Evolutionary conservation across 2,888 invertebrate species (phyloP), one percentile per base, ranked within the genome.

Genomic region (Drosophila picticornis): DNA sequence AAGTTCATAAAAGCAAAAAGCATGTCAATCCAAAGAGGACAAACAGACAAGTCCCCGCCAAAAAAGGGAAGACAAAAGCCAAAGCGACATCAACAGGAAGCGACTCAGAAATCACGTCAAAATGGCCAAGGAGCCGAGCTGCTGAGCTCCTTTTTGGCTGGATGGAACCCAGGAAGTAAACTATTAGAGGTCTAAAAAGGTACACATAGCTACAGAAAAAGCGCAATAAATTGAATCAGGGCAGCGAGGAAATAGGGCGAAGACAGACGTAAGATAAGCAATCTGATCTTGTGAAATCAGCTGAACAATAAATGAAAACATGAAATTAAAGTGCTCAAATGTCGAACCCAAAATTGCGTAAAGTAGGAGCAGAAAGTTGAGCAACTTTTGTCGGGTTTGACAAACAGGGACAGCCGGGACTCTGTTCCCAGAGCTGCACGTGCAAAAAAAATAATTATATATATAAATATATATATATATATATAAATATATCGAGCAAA

Each of bases 221-320:
- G 87, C 87, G 85, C 84, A 84, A 87, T 84, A 83, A 85, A 85
- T 83, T 86, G 83, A 87, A 88, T 82, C 77, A 77, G 69, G 29
- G 22, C 68, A 53, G 60, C 22, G 70, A 10, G 62, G 29, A 27
- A 71, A 38, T 52, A 40, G 65, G 61, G 62, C n/a, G 25, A 38
- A 55, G 53, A 57, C 34, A 67, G 43, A 46, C 5, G 66, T 19
- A 60, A 84, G 88, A 91, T 89, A 88, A 84, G 91, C 88, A 91
- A 91, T 90, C 91, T 91, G 91, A 91, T 91, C 90, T 90, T 80
- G 62, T 79, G 85, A 91, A 91, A 91, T 91, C 90, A 91, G 83
- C 76, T 83, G 86, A 86, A 87, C 77, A 75, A 83, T 85, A 75
- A 62, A 80, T 52, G 55, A 74, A 88, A 90, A 90, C 88, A 88